Conservation (phyloP, 2,113 vertebrate genomes). For the Henicopernis longicauda region DNA sequence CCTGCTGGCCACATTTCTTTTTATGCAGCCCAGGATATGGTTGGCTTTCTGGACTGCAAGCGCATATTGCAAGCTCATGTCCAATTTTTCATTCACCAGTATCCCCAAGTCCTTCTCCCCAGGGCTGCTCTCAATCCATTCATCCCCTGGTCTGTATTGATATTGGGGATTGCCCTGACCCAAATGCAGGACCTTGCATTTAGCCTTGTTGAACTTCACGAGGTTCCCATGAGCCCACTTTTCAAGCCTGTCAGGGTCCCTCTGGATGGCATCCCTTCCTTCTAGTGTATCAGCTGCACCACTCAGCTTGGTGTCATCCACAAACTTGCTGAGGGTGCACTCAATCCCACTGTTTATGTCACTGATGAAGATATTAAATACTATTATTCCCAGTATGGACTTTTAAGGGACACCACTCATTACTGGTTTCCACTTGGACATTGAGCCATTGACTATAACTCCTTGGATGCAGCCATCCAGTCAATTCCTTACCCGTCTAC, state of each 20-base stretch:
- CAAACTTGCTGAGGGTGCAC: not conserved
- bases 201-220: not conserved
- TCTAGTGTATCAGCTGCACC: fast-evolving
- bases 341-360: not conserved
- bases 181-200: not conserved
- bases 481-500: not conserved
- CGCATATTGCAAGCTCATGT: not conserved
- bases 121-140: not conserved
- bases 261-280: not conserved
- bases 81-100: not conserved
- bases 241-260: not conserved
- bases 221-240: fast-evolving
- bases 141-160: not conserved
- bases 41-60: not conserved
- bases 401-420: too few species aligned
- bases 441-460: not conserved
- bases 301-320: not conserved
- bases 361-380: not conserved
- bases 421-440: not conserved
- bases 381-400: not conserved
- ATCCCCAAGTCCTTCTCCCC: not conserved
- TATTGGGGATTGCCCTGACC: not conserved
- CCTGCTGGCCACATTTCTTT: fast-evolving
- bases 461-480: not conserved
- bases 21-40: not conserved